Base-by-base conservation (phyloP, 1,140 invertebrate species). In the Tetramorium parvispinum region DNA sequence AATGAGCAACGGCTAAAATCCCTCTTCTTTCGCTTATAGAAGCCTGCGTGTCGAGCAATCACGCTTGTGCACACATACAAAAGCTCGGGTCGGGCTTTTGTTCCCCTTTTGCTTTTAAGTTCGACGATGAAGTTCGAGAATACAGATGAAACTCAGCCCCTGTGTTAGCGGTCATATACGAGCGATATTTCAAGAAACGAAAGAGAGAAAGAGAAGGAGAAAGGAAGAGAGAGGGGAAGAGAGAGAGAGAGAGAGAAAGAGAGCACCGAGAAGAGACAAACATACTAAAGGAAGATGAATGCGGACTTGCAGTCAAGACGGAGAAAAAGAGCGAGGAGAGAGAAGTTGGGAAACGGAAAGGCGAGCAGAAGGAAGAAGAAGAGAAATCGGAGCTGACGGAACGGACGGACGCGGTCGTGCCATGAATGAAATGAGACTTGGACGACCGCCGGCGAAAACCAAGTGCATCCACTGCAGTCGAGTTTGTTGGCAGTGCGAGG, bases 351-450 rank as follows among this genome's bases (percentile, higher is more conserved):
- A 57, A 43, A 51, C 40, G 37, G 8, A 46, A 37, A 79, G 70
- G n/a, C 11, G 43, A 27, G n/a, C 32, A 71, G 27, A 37, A 59
- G 61, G 13, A 43, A 53, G 40, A 59, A 13, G 1, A 40, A 63
- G 68, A 88, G 70, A 86, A 79, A 70, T 70, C 32, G 55, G 68
- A 81, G n/a, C 40, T 37, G 27, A 59, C n/a, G 32, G 49, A 21
- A 63, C 24, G 59, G 57, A 87, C 57, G 66, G 87, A 81, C 53
- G 85, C 24, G 70, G n/a, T 88, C 85, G 87, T 88, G 87, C 75
- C 53, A 18, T 43, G 87, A 88, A 88, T 88, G 85, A 68, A 86
- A 88, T 63, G 59, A 86, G 51, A 55, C 57, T 81, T 59, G 66
- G 32, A 85, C 51, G 71, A 65, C 27, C 49, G 32, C 24, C 37